Evolutionary conservation across 1,140 invertebrate genomes (phyloP), one percentile per base, ranked within the genome.

Genomic region (Megathymus violae): DNA sequence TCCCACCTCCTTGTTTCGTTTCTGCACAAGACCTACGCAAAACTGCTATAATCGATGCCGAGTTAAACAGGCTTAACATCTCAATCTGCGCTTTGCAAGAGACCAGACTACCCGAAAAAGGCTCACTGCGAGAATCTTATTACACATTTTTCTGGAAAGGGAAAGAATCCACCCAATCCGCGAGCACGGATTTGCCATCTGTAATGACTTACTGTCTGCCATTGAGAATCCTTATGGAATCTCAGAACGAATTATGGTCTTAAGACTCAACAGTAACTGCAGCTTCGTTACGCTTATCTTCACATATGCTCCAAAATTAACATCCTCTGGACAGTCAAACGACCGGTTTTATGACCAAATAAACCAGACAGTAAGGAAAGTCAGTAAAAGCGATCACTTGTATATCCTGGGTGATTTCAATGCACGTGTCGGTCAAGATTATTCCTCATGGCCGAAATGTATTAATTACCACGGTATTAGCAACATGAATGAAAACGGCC

Each of bases 111-210:
- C 2, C 19, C 2, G 58, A 62, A 3, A 46, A 62, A 9, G 64
- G 62, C 2, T 62, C 25, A 4, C n/a, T 70, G 0, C 51, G 48
- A 2, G 68, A 66, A 15, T 0, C 17, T 0, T 44, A 62, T 61
- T 66, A 63, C 15, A 66, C 60, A 3, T 70, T 70, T 16, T 71
- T 64, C 46, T 62, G 64, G 64, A 64, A 46, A 17, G 69, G 61
- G 13, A 70, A 65, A 13, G 36, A 4, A n/a, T 3, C n/a, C n/a
- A n/a, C 5, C 1, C 1, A n/a, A 19, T 13, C 9, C 58, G 25
- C 25, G 54, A 65, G 19, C 43, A 66, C 13, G 63, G 61, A 6
- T 71, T 67, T 46, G 64, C 64, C 9, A 25, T 71, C 7, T 25
- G 46, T 5, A 67, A 67, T 16, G 43, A 60, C 15, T 0, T 62